Evolutionary conservation across 1,140 invertebrate genomes (phyloP).

Genomic region (Danaus melanippus): DNA sequence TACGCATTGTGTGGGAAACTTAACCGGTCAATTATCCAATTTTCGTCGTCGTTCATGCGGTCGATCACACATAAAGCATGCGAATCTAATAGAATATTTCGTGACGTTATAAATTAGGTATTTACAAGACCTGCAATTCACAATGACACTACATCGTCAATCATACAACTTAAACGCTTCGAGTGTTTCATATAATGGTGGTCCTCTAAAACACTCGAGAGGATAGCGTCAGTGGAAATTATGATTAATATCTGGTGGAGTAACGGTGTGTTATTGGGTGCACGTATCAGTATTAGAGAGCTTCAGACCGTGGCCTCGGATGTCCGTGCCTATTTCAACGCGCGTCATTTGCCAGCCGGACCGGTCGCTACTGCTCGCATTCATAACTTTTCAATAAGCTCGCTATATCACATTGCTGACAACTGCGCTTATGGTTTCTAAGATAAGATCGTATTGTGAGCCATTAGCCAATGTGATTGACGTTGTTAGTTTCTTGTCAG

Average conservation of each 20-base stretch:
- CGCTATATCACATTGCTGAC: constrained; percentile 47
- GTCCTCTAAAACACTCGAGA: constrained; percentile 60
- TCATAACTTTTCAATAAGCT: constrained; percentile 55
- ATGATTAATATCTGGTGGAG: constrained; percentile 63
- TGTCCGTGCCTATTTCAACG: constrained; percentile 34
- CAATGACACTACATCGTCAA: constrained; percentile 35
- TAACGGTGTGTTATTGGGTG: constrained; percentile 43
- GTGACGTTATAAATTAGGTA: constrained; percentile 27
- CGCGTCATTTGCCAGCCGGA: constrained; percentile 42
- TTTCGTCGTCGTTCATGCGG: constrained; percentile 33
- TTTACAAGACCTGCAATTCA: constrained; percentile 35
- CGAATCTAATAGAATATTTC: constrained; percentile 30
- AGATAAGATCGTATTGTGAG: constrained; percentile 58
- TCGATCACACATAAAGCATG: constrained; percentile 24
- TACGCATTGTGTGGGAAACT: constrained; percentile 39
- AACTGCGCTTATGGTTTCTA: constrained; percentile 48
- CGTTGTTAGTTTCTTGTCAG: constrained; percentile 64
- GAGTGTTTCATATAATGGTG: constrained; percentile 54
- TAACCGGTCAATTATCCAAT: constrained; percentile 44
- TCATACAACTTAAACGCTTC: constrained; percentile 36
- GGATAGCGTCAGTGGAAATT: constrained; percentile 59
- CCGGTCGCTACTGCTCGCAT: constrained; percentile 52
- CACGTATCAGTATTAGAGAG: constrained; percentile 22
- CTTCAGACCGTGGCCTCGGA: constrained; percentile 29
- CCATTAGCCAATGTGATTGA: constrained; percentile 69